Evolutionary conservation across 2,113 vertebrate species (phyloP).

Genomic region (Anarrhichthys ocellatus): DNA sequence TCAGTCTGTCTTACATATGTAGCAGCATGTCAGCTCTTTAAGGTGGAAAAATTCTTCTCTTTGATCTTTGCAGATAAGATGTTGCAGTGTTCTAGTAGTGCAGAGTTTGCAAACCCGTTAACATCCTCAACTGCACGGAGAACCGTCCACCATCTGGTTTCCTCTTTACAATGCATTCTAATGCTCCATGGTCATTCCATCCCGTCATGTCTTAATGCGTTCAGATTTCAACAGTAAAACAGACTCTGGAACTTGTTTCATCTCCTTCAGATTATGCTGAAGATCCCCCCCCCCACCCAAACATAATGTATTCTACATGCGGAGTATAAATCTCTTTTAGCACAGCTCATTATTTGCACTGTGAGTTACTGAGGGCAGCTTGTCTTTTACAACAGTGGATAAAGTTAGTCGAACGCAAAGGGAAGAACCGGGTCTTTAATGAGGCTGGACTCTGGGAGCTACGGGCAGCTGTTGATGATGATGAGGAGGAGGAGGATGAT

Average conservation of each 20-base stretch:
- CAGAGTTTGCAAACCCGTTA: neutral
- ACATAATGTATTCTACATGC: slow-evolving; percentile 51
- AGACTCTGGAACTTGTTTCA: slow-evolving; percentile 18
- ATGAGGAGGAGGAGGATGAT: slow-evolving; percentile 54
- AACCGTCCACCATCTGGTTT: slow-evolving; percentile 41
- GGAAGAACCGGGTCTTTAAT: slow-evolving; percentile 50
- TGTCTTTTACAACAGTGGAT: slow-evolving; percentile 58
- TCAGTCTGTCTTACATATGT: neutral
- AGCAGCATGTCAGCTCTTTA: neutral
- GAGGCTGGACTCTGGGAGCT: slow-evolving; percentile 37
- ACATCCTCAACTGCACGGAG: neutral
- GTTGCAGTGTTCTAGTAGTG: neutral
- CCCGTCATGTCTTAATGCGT: neutral
- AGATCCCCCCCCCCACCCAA: neutral
- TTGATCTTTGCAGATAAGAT: slow-evolving; percentile 11
- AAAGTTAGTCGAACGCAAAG: slow-evolving; percentile 55
- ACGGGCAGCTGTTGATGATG: slow-evolving; percentile 58
- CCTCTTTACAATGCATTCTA: slow-evolving; percentile 24
- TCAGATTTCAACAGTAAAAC: slow-evolving; percentile 24
- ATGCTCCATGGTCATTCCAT: slow-evolving; percentile 1
- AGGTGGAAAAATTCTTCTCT: neutral
- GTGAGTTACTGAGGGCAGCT: slow-evolving; percentile 52
- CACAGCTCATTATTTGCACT: slow-evolving; percentile 51
- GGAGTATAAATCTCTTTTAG: slow-evolving; percentile 58
- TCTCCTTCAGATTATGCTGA: slow-evolving; percentile 36